Base-by-base conservation (phyloP, 2,888 invertebrate species). In the Copidosoma aretas region DNA sequence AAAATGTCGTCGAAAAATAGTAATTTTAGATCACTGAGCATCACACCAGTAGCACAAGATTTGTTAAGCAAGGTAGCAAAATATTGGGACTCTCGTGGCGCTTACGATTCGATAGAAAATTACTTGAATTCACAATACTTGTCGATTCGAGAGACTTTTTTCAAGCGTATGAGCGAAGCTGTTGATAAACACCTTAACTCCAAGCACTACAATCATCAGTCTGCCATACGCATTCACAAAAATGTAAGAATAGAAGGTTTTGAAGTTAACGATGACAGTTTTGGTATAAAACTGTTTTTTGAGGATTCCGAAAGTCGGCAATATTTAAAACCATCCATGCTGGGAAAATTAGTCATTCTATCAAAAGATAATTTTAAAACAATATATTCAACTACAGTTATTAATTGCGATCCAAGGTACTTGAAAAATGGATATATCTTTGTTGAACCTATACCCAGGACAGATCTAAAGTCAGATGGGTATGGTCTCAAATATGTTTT, bases 51-150 rank as follows among this genome's bases (percentile, higher is more conserved):
- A 8, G 32, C 8, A 32, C 32, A 32, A 32, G 32, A 32, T 32
- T 32, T 32, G 32, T 8, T 32, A 8, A 32, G 8, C 32, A 32
- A 32, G 32, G 8, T 3, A 8, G 3, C 32, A 32, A 32, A 32
- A 3, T 32, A 32, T 8, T 32, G 32, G 32, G 32, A 32, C 8
- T 32, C 32, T 32, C 32, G 32, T 32, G 56, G 60, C 8, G 46
- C 60, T 1, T 67, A 67, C 17, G 39, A 67, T 57, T 67, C 66
- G 22, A 51, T 57, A 10, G 61, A 67, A 4, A 56, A 67, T 32
- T 67, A 67, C 39, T 61, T 67, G 32, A 60, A 67, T 57, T 60
- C 60, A 0, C 66, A 67, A 46, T 67, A 56, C 49, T 24, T 60
- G 8, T 32, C 56, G 22, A 21, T 67, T 5, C n/a, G 61, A 24